Evolutionary conservation across 2,797 vertebrate species (phyloP).

Genomic region (Anomalospiza imberbis): DNA sequence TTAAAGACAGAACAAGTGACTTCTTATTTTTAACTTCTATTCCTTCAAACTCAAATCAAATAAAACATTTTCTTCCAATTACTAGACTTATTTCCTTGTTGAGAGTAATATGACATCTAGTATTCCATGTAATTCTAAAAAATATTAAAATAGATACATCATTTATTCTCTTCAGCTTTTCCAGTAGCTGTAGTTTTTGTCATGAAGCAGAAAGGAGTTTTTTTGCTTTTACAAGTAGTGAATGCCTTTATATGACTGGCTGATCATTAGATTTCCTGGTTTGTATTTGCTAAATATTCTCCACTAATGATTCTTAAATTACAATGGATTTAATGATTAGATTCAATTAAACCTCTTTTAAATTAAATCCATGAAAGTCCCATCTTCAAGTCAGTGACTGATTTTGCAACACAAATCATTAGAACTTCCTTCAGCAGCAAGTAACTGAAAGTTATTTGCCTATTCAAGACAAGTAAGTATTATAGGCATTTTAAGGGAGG

Average conservation of each 20-base stretch:
- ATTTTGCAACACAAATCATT: constrained; percentile 5
- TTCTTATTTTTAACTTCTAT: background rate
- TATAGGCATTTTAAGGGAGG: background rate
- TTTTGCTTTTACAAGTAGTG: background rate
- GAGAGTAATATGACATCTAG: background rate
- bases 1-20: background rate
- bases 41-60: background rate
- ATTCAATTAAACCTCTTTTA: background rate
- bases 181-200: background rate
- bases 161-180: background rate
- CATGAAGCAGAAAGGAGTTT: background rate
- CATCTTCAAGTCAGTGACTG: background rate
- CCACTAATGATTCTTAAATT: background rate
- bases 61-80: background rate
- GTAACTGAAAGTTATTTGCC: background rate
- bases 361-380: background rate
- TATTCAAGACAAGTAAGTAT: background rate
- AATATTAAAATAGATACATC: background rate
- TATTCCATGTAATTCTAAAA: background rate
- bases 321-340: background rate
- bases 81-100: background rate
- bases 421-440: constrained; percentile 3
- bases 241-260: background rate
- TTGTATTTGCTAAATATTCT: background rate
- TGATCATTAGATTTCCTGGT: background rate